Percentiles rank a stretch among this genome's conserved stretches.
Conservation (phyloP, 2,797 vertebrate species). For the Rhodeus uyekii region DNA sequence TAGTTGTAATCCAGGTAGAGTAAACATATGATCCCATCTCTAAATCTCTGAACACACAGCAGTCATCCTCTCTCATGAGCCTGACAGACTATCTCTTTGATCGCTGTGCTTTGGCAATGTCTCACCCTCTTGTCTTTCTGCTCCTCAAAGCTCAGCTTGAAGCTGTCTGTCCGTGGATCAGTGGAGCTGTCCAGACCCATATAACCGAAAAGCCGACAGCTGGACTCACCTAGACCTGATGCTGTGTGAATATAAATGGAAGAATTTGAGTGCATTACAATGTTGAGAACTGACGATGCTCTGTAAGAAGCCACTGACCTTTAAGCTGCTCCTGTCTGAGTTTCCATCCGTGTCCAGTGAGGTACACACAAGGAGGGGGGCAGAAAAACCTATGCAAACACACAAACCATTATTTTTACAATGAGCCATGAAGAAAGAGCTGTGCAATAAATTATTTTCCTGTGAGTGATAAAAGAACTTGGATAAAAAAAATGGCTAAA, state of each 20-base stretch:
- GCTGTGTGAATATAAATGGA: constrained; percentile 60
- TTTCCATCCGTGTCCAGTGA: constrained; percentile 87
- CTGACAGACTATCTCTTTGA: constrained; percentile 22
- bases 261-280: not conserved
- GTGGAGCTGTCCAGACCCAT: constrained; percentile 89
- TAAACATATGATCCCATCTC: constrained; percentile 45
- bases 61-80: constrained; percentile 37
- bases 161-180: constrained; percentile 81
- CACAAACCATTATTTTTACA: not conserved
- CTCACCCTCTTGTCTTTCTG: constrained; percentile 84
- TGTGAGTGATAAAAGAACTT: not conserved
- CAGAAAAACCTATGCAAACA: constrained; percentile 87
- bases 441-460: not conserved
- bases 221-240: constrained; percentile 72
- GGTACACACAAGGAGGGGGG: constrained; percentile 93
- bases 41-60: constrained; percentile 27
- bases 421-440: not conserved
- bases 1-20: constrained; percentile 41
- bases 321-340: constrained; percentile 82
- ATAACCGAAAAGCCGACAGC: constrained; percentile 81
- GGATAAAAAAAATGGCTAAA: not conserved
- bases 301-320: constrained; percentile 72
- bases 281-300: not conserved
- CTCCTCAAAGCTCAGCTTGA: constrained; percentile 90
- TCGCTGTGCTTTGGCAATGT: not conserved